Evolutionary conservation across 1,140 invertebrate genomes (phyloP), one percentile per base, ranked within the genome.

Genomic region (Capitella teleta): DNA sequence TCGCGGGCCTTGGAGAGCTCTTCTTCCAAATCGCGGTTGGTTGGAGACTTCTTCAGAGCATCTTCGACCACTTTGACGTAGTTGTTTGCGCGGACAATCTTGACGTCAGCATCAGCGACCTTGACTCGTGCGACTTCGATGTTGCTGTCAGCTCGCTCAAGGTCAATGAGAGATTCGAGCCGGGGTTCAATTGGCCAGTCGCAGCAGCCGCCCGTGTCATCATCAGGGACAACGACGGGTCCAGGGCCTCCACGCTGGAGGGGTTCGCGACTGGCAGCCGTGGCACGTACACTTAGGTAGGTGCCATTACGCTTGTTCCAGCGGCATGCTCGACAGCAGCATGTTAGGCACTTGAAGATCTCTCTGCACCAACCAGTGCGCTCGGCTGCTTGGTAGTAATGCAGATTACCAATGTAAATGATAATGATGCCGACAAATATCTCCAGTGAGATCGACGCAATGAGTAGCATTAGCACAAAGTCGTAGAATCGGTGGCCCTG

Each of bases 351-450:
- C 28, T 28, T 53, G 46, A 53, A 19, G 47, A 53, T 32, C 24
- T 53, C 49, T 18, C 32, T 32, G 30, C 52, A 53, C 49, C 51
- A 49, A 6, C 47, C 47, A 1, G 23, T 23, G 8, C 52, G 46
- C 34, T 49, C 47, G 3, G 52, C n/a, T 18, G 52, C 46, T 47
- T 53, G 47, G 37, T 43, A 30, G 46, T 47, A 49, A 16, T 49
- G 40, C 28, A 48, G 40, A 26, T 48, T 48, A 19, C 53, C 53
- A 43, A 54, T 54, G 37, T 50, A 54, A 37, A 54, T 54, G 43
- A 54, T 54, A 30, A 54, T 54, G 28, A 54, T 44, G 30, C 53
- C 53, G 41, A 54, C 47, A 36, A 51, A 45, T n/a, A 54, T 49
- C 34, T 50, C 47, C 21, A 54, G 43, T n/a, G 48, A 50, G 12